phyloP scores from a whole-genome alignment of 1,140 invertebrate species.

The Drusus annulatus region DNA sequence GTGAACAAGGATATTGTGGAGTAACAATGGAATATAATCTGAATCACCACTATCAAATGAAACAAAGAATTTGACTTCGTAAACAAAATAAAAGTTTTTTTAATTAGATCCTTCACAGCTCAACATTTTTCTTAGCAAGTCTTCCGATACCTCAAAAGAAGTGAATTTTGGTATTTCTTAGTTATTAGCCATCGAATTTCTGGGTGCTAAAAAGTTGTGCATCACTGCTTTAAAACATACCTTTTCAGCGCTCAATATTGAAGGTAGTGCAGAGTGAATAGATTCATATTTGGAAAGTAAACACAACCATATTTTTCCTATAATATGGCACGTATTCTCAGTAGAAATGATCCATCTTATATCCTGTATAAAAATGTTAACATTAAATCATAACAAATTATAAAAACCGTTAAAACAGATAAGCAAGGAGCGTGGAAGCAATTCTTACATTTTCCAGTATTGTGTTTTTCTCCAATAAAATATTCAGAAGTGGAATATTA shows the following conservation, averaged over 20 bases:
- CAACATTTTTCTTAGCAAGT: too few species aligned
- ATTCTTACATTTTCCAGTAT: slow-evolving; percentile 49
- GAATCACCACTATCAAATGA: too few species aligned
- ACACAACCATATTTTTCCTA: slow-evolving; percentile 45
- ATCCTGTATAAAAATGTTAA: slow-evolving; percentile 37
- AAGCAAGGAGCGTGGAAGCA: background rate
- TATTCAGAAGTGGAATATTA: slow-evolving; percentile 53
- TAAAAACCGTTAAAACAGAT: background rate
- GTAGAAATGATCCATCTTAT: slow-evolving; percentile 36
- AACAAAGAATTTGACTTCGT: too few species aligned
- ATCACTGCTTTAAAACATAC: slow-evolving; percentile 7
- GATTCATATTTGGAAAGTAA: slow-evolving; percentile 32
- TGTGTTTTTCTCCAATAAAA: slow-evolving; percentile 52
- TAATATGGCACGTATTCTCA: slow-evolving; percentile 13
- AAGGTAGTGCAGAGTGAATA: slow-evolving; percentile 12
- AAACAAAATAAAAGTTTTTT: too few species aligned
- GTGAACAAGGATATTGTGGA: too few species aligned
- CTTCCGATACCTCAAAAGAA: too few species aligned
- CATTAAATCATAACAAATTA: background rate
- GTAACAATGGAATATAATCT: too few species aligned
- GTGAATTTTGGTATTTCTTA: too few species aligned
- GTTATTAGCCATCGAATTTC: too few species aligned
- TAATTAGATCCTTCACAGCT: too few species aligned
- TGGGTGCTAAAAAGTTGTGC: too few species aligned
- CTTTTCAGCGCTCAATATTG: slow-evolving; percentile 15